Evolutionary conservation across 2,888 invertebrate species (phyloP), one percentile per base, ranked within the genome.

Genomic region (Byasa hedistus): DNA sequence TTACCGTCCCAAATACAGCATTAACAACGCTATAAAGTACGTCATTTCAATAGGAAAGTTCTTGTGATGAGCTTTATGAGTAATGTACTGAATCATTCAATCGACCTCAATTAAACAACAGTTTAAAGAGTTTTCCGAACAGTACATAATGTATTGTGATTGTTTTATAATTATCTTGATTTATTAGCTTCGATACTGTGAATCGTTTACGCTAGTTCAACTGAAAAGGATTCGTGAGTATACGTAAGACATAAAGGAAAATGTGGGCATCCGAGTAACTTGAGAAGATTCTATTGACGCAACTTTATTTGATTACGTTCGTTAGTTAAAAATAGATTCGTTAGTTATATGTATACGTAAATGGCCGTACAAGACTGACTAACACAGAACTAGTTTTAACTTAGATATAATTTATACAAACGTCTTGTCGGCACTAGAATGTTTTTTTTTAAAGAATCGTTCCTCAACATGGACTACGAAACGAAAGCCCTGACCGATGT

Each of bases 61-160:
- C 48, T 44, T 22, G 21, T 54, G 19, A 58, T 19, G n/a, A 66
- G 32, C 58, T 59, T 54, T 48, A 59, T 66, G 66, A 66, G 32
- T 66, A 66, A 66, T 54, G 44, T 57, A 56, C 55, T 66, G 66
- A 66, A 63, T 66, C 66, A 66, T 56, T 7, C 27, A 61, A 36
- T 19, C 27, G 48, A 48, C 27, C 17, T 24, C 55, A 55, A 48
- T 55, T 59, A 58, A 62, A 55, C 57, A 17, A 36, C 55, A 63
- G 59, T 59, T 32, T 39, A 12, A 61, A 57, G n/a, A 57, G 57
- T 65, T 66, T 62, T 39, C 62, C 48, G 56, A 51, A 65, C 36
- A 32, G 22, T 23, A 32, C 32, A n/a, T 54, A 21, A n/a, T 19
- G 19, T 57, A 48, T 17, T 10, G 55, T 55, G 24, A 44, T 23